Percentiles rank a stretch among this genome's conserved stretches.
These are phyloP conservation scores for Byasa hedistus DNA, from an alignment of 2,888 invertebrate species.

Conservation along the genomic window DNA sequence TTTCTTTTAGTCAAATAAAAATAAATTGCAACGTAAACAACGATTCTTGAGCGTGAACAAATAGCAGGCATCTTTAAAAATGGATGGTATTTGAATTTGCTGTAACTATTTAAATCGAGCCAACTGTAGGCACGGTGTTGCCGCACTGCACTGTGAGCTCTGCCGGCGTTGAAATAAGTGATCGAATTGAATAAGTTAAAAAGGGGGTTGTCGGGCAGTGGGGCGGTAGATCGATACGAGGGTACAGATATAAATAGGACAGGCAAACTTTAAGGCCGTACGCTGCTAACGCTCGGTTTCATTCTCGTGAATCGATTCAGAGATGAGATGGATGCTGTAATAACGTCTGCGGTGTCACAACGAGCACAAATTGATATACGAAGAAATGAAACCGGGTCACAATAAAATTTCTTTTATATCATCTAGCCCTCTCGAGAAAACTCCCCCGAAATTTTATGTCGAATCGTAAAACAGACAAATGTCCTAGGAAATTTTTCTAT, in stretches of 20 bases:
- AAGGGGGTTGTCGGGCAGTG: constrained; percentile 70
- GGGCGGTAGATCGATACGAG: constrained; percentile 73
- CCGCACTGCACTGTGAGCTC: constrained; percentile 48
- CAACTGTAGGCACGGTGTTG: constrained; percentile 34
- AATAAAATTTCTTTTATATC: constrained; percentile 29
- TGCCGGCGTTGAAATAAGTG: constrained; percentile 46
- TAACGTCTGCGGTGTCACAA: constrained; percentile 34
- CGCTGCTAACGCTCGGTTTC: constrained; percentile 63
- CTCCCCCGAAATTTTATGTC: constrained; percentile 21
- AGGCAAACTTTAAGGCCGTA: constrained; percentile 56
- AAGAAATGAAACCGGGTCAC: constrained; percentile 23
- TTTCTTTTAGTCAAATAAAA: constrained; percentile 24
- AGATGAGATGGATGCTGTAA: constrained; percentile 50
- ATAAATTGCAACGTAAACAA: constrained; percentile 36
- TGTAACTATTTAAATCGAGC: constrained; percentile 51
- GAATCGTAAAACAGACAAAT: constrained; percentile 24
- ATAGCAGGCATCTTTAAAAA: constrained; percentile 38
- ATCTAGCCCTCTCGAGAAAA: constrained; percentile 11
- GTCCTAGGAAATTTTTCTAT: constrained; percentile 16
- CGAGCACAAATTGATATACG: constrained; percentile 25
- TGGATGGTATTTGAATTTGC: constrained; percentile 52
- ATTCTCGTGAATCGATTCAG: constrained; percentile 57
- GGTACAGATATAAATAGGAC: constrained; percentile 75
- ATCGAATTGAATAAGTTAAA: constrained; percentile 50
- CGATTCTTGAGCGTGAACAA: constrained; percentile 26